Evolutionary conservation across 2,797 vertebrate species (phyloP).

Genomic region (Gymnodraco acuticeps): DNA sequence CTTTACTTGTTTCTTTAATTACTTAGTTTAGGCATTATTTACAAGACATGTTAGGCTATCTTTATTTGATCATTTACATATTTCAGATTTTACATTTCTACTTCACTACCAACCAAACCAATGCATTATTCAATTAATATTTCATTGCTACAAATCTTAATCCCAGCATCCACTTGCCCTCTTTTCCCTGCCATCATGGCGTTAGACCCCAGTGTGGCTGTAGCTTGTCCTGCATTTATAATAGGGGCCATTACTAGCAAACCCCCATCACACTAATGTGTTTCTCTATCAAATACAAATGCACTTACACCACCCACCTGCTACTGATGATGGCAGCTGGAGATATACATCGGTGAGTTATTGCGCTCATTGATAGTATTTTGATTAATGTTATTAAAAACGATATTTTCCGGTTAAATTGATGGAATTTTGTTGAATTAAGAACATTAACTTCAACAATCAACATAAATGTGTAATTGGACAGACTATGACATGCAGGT

Average conservation of each 20-base stretch:
- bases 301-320: not conserved
- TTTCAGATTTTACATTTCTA: not conserved
- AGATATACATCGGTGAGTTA: not conserved
- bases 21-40: not conserved
- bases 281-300: not conserved
- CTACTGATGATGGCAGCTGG: not conserved
- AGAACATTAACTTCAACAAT: constrained; percentile 5
- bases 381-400: not conserved
- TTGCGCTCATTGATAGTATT: not conserved
- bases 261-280: constrained; percentile 4
- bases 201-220: not conserved
- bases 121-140: not conserved
- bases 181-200: not conserved
- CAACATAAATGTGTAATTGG: not conserved
- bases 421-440: not conserved
- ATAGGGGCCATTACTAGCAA: not conserved
- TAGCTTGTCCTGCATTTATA: constrained; percentile 10
- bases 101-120: not conserved
- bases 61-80: not conserved
- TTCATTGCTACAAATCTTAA: not conserved
- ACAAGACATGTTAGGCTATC: not conserved
- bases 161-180: not conserved
- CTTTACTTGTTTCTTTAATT: not conserved
- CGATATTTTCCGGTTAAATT: not conserved
- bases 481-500: not conserved